Percentiles rank a stretch among this genome's conserved stretches.
These are phyloP conservation scores for Heliconius himera DNA, from an alignment of 1,140 invertebrate species.

Conservation along the genomic window DNA sequence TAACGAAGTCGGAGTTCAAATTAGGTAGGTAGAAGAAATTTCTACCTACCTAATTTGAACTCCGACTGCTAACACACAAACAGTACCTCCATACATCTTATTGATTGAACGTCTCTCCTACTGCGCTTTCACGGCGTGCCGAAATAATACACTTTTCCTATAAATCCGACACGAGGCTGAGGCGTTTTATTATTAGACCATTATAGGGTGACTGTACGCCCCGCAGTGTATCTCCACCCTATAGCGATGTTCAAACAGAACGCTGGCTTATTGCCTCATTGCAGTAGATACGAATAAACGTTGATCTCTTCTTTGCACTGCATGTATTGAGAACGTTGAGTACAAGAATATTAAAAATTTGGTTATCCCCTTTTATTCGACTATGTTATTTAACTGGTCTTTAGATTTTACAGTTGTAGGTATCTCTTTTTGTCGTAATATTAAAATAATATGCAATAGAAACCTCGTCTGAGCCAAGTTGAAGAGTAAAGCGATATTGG, in stretches of 20 bases:
- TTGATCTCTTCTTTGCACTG: constrained; percentile 12
- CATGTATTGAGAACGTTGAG: constrained; percentile 2
- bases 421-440: too few species aligned
- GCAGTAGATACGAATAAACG: constrained; percentile 12
- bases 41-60: too few species aligned
- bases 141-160: constrained; percentile 7
- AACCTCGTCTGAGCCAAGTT: too few species aligned
- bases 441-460: too few species aligned
- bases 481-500: too few species aligned
- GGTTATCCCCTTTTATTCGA: not conserved
- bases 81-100: not conserved
- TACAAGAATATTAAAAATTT: constrained; percentile 11
- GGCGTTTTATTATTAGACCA: constrained; percentile 47
- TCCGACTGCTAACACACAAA: not conserved
- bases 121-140: not conserved
- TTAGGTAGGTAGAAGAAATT: too few species aligned
- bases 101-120: not conserved
- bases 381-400: too few species aligned
- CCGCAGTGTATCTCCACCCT: constrained; percentile 31
- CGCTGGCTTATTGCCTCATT: constrained; percentile 21
- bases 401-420: too few species aligned
- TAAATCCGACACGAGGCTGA: constrained; percentile 15
- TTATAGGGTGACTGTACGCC: constrained; percentile 37
- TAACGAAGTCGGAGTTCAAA: too few species aligned
- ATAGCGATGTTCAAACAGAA: constrained; percentile 37